A percentile compares a stretch with the other conserved stretches of the same genome.
Conservation (phyloP, 2,888 invertebrate genomes). For the Idaea straminata region DNA sequence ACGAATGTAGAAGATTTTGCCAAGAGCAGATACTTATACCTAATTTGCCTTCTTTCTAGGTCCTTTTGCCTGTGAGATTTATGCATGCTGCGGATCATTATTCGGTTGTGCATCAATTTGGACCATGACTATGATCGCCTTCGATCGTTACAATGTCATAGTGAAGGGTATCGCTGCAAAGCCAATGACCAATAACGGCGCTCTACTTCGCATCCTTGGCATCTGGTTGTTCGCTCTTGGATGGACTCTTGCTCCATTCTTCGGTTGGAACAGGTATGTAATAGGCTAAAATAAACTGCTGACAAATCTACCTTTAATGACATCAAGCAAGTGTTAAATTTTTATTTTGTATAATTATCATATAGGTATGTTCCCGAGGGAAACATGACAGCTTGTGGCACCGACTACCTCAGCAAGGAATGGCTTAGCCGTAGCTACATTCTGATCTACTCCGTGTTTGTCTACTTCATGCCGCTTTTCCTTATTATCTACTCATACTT, state of each 20-base stretch:
- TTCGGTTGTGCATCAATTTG: conserved; percentile 95
- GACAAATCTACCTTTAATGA: neutral
- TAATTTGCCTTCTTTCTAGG: conserved; percentile 61
- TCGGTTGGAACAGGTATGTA: conserved; percentile 94
- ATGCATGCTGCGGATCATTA: conserved; percentile 92
- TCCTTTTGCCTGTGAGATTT: conserved; percentile 91
- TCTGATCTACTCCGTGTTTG: conserved; percentile 87
- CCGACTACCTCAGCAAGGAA: conserved; percentile 89
- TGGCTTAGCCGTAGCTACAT: conserved; percentile 90
- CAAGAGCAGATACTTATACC: neutral
- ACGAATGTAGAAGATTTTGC: neutral
- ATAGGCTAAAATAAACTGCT: neutral
- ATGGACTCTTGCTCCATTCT: conserved; percentile 91
- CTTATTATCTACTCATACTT: conserved; percentile 93
- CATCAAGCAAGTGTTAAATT: neutral
- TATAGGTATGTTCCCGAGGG: conserved; percentile 94
- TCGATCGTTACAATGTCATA: conserved; percentile 96
- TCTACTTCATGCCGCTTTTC: conserved; percentile 87
- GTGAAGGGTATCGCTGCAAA: conserved; percentile 93
- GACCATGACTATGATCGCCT: conserved; percentile 95
- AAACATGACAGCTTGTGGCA: conserved; percentile 95
- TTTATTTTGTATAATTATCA: conserved; percentile 6
- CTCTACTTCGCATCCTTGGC: conserved; percentile 86
- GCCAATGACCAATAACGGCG: conserved; percentile 90
- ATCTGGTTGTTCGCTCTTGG: conserved; percentile 88